phyloP scores from a whole-genome alignment of 2,888 invertebrate genomes.

The Nomada hirtipes region DNA sequence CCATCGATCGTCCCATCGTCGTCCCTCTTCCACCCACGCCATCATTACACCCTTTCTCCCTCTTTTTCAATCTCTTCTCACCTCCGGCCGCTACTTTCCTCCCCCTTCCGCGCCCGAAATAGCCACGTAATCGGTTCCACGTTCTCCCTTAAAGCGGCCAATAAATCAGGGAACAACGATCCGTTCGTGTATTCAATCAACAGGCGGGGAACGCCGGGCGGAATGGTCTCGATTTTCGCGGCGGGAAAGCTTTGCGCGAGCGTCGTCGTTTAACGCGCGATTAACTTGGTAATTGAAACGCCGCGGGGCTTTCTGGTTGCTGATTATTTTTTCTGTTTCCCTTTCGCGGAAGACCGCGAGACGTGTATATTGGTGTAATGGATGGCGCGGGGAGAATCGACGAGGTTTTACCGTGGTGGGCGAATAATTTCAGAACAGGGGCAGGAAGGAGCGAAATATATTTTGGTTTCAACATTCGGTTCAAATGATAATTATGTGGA shows the following conservation, averaged over 20 bases:
- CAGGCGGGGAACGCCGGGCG: slow-evolving; percentile 1
- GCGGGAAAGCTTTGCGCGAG: background rate
- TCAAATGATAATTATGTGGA: too few species aligned
- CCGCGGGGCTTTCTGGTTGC: background rate
- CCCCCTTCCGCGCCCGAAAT: slow-evolving; percentile 6
- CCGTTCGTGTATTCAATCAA: slow-evolving; percentile 54
- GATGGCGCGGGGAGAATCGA: too few species aligned
- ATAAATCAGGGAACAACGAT: slow-evolving; percentile 61
- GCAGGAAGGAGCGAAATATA: too few species aligned
- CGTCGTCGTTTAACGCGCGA: slow-evolving; percentile 13
- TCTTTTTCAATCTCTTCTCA: slow-evolving; percentile 39
- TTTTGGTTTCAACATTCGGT: too few species aligned
- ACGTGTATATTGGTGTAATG: background rate
- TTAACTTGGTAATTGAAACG: slow-evolving; percentile 4
- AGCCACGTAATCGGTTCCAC: slow-evolving; percentile 55
- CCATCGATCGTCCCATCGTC: slow-evolving; percentile 45
- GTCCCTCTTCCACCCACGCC: background rate
- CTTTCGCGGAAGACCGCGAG: background rate
- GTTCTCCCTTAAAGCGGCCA: slow-evolving; percentile 53
- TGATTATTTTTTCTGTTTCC: background rate
- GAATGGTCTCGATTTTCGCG: slow-evolving; percentile 34
- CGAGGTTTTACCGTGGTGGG: too few species aligned
- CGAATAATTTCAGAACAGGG: too few species aligned
- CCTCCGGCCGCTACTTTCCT: slow-evolving; percentile 30
- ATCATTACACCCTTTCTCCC: slow-evolving; percentile 24